Conservation (phyloP, 2,113 vertebrate species). For the Accipiter cooperii region DNA sequence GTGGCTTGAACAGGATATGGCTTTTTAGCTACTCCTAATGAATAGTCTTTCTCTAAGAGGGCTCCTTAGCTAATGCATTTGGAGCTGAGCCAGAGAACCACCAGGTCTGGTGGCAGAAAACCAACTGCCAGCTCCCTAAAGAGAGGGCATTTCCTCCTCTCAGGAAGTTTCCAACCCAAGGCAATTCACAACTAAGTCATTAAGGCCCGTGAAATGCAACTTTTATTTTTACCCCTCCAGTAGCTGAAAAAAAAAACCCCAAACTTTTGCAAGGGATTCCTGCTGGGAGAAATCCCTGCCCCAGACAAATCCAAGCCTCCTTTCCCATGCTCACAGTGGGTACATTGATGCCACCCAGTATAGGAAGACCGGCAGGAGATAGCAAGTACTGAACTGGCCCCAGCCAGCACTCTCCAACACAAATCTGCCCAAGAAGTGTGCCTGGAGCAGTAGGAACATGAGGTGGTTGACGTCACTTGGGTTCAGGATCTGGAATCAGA, state of each 20-base stretch:
- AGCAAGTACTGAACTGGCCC: background rate
- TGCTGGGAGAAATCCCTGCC: background rate
- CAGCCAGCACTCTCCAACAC: background rate
- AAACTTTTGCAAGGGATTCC: background rate
- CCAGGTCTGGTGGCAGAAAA: constrained; percentile 6
- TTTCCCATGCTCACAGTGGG: background rate
- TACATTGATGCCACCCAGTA: background rate
- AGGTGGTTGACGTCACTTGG: background rate
- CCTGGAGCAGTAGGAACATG: background rate
- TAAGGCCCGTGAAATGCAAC: background rate
- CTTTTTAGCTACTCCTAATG: constrained; percentile 28
- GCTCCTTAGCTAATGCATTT: background rate
- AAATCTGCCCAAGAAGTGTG: background rate
- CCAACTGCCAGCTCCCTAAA: background rate
- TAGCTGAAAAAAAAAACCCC: background rate
- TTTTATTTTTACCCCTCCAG: background rate
- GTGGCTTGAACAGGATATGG: constrained; percentile 6
- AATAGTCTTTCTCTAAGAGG: constrained; percentile 24
- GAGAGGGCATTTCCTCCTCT: constrained; percentile 10
- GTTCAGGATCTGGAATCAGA: background rate
- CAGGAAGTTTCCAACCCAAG: background rate
- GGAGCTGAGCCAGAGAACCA: background rate
- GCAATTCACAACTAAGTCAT: background rate
- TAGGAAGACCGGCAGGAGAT: background rate
- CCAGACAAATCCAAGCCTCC: background rate